Evolutionary conservation across 2,888 invertebrate species (phyloP).

Genomic region (Tetragnatha montana): DNA sequence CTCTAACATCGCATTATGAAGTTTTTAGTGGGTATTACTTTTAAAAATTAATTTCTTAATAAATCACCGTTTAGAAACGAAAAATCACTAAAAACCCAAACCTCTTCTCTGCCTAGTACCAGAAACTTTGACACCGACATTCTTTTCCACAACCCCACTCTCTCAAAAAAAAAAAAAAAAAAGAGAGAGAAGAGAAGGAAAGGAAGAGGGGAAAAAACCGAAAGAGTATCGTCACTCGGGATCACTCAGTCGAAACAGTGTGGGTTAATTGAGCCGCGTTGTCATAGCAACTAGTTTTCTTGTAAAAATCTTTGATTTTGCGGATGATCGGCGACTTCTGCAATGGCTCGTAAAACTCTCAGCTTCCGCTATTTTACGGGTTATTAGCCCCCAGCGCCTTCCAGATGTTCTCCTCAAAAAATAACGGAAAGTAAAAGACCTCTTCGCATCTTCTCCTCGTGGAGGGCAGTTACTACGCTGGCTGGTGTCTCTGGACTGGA

Average conservation of each 20-base stretch:
- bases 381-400: conserved; percentile 21
- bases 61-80: no score
- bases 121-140: background rate
- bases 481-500: background rate
- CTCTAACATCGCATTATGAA: no score
- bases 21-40: no score
- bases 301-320: conserved; percentile 47
- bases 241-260: conserved; percentile 30
- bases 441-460: background rate
- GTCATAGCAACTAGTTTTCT: conserved; percentile 51
- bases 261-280: conserved; percentile 54
- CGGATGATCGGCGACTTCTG: conserved; percentile 44
- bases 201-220: background rate
- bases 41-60: no score
- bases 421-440: background rate
- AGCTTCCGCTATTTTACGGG: conserved; percentile 36
- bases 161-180: background rate
- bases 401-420: background rate
- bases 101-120: no score
- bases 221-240: conserved; percentile 31
- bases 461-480: background rate
- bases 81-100: no score
- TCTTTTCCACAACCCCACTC: background rate
- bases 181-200: background rate
- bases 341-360: conserved; percentile 40